Evolutionary conservation across 2,797 vertebrate genomes (phyloP).

Genomic region (Aratinga solstitialis): DNA sequence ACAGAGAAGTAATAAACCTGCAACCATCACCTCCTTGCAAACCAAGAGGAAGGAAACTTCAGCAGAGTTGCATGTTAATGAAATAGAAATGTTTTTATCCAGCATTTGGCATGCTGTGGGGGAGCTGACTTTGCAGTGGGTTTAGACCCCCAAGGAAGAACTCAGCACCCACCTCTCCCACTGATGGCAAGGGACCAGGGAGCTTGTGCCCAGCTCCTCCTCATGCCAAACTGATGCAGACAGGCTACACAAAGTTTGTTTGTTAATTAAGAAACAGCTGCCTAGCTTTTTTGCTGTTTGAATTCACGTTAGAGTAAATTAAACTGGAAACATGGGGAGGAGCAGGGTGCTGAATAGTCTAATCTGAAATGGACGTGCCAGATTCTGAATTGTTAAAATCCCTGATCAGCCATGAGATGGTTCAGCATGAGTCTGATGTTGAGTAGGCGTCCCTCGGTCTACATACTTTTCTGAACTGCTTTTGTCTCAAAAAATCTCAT

Average conservation of each 20-base stretch:
- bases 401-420: not conserved
- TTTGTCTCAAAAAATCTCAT: constrained; percentile 28
- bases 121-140: not conserved
- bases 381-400: not conserved
- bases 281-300: not conserved
- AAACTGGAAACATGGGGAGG: not conserved
- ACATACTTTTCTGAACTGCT: not conserved
- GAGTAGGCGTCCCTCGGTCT: constrained; percentile 23
- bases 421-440: constrained; percentile 19
- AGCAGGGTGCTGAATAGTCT: not conserved
- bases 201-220: not conserved
- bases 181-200: not conserved
- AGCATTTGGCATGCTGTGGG: not conserved
- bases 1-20: not conserved
- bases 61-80: not conserved
- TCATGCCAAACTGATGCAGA: not conserved
- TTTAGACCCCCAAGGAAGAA: rapidly evolving
- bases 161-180: not conserved
- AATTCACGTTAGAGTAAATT: not conserved
- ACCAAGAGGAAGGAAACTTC: not conserved
- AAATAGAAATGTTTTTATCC: not conserved
- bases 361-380: not conserved
- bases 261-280: not conserved
- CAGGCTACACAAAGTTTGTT: not conserved
- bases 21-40: not conserved